phyloP scores from a whole-genome alignment of 2,113 vertebrate genomes.

The Chamaea fasciata region DNA sequence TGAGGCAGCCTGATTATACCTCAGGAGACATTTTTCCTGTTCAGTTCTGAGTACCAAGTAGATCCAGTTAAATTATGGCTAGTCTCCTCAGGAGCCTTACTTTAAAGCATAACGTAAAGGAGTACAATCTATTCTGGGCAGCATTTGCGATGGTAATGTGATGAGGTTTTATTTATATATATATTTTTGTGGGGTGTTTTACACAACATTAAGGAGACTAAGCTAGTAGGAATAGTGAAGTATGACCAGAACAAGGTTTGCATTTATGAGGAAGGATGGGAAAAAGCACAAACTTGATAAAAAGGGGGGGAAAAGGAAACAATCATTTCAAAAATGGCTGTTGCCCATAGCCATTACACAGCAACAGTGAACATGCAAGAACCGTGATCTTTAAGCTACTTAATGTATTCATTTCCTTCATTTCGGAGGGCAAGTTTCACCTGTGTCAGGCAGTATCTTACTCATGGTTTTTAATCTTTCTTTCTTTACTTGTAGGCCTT shows the following conservation, averaged over 20 bases:
- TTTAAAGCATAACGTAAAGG: neutral
- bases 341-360: neutral
- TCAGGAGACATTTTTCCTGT: neutral
- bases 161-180: neutral
- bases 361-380: neutral
- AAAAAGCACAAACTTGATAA: neutral
- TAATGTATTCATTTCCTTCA: neutral
- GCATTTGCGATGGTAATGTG: neutral
- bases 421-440: neutral
- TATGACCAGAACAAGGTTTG: neutral
- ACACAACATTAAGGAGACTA: neutral
- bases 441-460: neutral
- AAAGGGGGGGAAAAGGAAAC: neutral
- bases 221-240: neutral
- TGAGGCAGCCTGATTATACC: neutral
- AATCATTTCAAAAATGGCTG: neutral
- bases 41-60: neutral
- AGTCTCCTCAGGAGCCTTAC: neutral
- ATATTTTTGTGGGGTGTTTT: neutral
- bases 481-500: conserved; percentile 77
- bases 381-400: neutral
- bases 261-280: neutral
- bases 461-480: neutral
- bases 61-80: neutral
- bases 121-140: neutral